Conservation (phyloP, 2,888 invertebrate genomes). For the Meteorus cinctellus region DNA sequence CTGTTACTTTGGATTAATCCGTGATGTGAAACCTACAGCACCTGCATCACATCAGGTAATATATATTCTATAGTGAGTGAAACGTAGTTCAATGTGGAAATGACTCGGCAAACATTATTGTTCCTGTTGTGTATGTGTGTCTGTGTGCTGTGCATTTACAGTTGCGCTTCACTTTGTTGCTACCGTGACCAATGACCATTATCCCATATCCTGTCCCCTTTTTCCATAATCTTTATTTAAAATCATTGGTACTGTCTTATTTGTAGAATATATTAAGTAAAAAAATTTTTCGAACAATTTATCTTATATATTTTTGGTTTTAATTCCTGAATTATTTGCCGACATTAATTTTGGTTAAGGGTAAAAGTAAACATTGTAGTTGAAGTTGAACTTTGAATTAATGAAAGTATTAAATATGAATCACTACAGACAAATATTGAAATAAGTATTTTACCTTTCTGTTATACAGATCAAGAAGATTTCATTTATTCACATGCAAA, state of each 20-base stretch:
- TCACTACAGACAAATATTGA: too few species aligned
- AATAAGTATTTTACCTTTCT: too few species aligned
- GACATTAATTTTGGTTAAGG: too few species aligned
- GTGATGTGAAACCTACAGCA: background rate
- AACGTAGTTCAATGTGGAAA: constrained; percentile 17
- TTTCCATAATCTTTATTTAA: background rate
- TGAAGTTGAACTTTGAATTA: too few species aligned
- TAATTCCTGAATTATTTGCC: background rate
- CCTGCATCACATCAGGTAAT: constrained; percentile 22
- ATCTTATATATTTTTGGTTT: background rate
- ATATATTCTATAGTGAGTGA: background rate
- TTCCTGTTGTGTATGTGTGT: background rate
- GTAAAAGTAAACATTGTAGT: too few species aligned
- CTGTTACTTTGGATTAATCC: constrained; percentile 15
- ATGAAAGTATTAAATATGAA: too few species aligned
- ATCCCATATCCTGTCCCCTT: background rate
- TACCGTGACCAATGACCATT: constrained; percentile 30
- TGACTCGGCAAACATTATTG: constrained; percentile 32
- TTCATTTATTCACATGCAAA: too few species aligned
- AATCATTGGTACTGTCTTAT: constrained; percentile 1
- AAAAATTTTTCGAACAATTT: background rate
- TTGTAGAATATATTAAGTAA: background rate
- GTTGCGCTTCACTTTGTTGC: constrained; percentile 6
- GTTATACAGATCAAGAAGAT: too few species aligned
- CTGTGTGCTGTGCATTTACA: background rate